phyloP scores from a whole-genome alignment of 2,797 vertebrate genomes.

The Chaetodon trifasciatus region DNA sequence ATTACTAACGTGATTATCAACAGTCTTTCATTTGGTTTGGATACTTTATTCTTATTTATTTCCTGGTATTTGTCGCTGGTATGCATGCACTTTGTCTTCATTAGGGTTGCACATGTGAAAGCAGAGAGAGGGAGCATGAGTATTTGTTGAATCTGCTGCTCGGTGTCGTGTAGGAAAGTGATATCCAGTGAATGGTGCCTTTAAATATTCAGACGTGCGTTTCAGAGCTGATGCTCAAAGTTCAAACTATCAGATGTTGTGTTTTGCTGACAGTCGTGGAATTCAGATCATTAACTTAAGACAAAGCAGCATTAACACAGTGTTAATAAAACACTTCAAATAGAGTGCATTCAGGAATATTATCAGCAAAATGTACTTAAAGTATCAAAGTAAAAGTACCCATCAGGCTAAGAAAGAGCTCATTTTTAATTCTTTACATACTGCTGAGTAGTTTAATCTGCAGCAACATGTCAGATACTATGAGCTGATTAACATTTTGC shows the following conservation, averaged over 20 bases:
- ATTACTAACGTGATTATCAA: conserved; percentile 84
- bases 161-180: conserved; percentile 9
- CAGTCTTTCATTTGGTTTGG: conserved; percentile 81
- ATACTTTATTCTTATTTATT: conserved; percentile 78
- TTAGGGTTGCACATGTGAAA: conserved; percentile 62
- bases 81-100: conserved; percentile 73
- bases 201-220: conserved; percentile 12
- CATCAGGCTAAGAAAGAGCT: neutral
- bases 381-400: neutral
- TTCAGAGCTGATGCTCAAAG: conserved; percentile 17
- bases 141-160: conserved; percentile 46
- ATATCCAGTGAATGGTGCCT: conserved; percentile 2
- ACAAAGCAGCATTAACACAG: neutral
- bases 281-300: neutral
- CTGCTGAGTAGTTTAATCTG: neutral
- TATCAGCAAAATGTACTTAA: neutral
- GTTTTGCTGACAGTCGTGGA: neutral
- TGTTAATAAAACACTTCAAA: neutral
- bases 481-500: neutral
- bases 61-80: conserved; percentile 73
- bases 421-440: neutral
- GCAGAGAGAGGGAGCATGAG: conserved; percentile 31
- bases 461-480: neutral
- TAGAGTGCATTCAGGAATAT: neutral
- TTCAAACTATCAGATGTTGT: neutral